Percentiles rank a stretch among this genome's conserved stretches.
phyloP scores from a whole-genome alignment of 2,888 invertebrate genomes.

The Meliscaeva auricollis region DNA sequence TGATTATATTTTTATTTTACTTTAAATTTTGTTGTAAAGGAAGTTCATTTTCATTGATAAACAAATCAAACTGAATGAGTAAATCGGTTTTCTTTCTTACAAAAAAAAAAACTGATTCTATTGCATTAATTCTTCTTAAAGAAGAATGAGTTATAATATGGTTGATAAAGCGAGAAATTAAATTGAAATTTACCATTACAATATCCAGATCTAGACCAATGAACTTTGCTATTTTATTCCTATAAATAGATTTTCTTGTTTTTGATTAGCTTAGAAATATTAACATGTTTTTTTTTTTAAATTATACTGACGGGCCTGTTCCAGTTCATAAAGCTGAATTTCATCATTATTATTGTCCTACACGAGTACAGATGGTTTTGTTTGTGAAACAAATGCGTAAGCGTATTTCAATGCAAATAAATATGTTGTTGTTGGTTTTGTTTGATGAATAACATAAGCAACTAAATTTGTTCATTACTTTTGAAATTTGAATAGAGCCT shows the following conservation, averaged over 20 bases:
- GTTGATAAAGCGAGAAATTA: not conserved
- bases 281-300: not conserved
- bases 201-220: not conserved
- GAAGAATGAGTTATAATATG: too few species aligned
- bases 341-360: not conserved
- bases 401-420: not conserved
- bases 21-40: too few species aligned
- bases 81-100: not conserved
- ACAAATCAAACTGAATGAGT: not conserved
- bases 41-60: not conserved
- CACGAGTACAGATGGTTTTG: conserved; percentile 7
- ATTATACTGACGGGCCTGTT: too few species aligned
- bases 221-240: not conserved
- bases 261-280: conserved; percentile 1
- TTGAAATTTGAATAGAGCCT: too few species aligned
- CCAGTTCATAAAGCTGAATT: not conserved
- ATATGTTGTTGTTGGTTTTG: too few species aligned
- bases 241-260: not conserved
- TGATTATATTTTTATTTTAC: not conserved
- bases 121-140: not conserved
- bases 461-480: too few species aligned
- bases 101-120: not conserved
- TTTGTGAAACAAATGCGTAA: not conserved
- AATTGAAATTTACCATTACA: not conserved
- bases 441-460: too few species aligned